phyloP scores from a whole-genome alignment of 2,113 vertebrate species.

The Canis aureus region DNA sequence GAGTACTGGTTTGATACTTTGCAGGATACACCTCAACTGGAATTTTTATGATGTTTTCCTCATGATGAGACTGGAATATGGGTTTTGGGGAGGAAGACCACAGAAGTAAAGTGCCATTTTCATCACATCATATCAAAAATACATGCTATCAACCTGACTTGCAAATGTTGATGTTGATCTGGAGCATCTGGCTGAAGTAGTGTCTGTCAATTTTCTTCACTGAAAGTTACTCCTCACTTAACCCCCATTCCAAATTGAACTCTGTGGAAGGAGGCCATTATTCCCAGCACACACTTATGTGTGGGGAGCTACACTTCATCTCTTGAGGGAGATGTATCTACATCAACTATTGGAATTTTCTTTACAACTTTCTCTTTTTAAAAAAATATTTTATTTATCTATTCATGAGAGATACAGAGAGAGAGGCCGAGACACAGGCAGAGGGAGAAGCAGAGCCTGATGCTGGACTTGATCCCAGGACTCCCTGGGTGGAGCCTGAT shows the following conservation, averaged over 20 bases:
- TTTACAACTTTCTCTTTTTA: too few relatives aligned
- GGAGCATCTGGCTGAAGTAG: neutral
- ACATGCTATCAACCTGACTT: neutral
- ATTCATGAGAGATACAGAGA: too few relatives aligned
- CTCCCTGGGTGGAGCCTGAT: too few relatives aligned
- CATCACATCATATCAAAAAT: neutral
- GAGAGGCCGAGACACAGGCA: too few relatives aligned
- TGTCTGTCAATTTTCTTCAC: neutral
- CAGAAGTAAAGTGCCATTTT: neutral
- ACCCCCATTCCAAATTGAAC: neutral
- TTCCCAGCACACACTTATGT: accelerated
- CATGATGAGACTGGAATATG: neutral
- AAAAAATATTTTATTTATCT: too few relatives aligned
- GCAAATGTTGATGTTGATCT: neutral
- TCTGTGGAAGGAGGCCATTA: neutral
- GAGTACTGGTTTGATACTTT: neutral
- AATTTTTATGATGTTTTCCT: neutral
- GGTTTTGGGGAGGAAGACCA: neutral
- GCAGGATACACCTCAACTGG: neutral
- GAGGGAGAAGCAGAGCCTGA: too few relatives aligned
- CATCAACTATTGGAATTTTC: neutral
- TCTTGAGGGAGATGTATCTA: neutral
- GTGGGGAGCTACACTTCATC: neutral
- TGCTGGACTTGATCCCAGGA: too few relatives aligned
- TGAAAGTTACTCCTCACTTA: neutral